These are phyloP conservation scores for Forficula auricularia DNA, from an alignment of 1,140 invertebrate species.

Conservation along the genomic window DNA sequence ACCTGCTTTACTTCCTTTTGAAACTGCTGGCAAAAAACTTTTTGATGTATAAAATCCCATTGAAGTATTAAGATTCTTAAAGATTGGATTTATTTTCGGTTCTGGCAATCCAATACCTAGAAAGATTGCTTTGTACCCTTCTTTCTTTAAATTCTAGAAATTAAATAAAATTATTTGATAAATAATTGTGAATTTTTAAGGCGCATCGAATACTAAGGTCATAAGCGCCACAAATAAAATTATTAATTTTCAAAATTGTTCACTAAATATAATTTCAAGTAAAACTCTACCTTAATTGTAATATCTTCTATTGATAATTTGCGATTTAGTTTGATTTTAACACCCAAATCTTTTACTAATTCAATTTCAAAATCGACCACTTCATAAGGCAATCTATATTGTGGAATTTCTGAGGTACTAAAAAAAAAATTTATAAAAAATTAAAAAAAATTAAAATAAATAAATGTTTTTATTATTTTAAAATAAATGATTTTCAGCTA, in stretches of 20 bases:
- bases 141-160: conserved; percentile 41
- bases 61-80: conserved; percentile 52
- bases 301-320: conserved; percentile 47
- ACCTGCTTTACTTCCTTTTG: conserved; percentile 75
- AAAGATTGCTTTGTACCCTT: conserved; percentile 67
- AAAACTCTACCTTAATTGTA: conserved; percentile 46
- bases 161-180: conserved; percentile 7
- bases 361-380: conserved; percentile 89
- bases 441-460: background rate
- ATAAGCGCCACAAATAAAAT: no score
- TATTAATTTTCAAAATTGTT: no score
- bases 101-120: conserved; percentile 88
- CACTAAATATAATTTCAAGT: no score
- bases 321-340: conserved; percentile 56
- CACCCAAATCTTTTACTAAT: conserved; percentile 79
- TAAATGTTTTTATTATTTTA: background rate
- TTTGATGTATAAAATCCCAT: conserved; percentile 95
- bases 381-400: conserved; percentile 83
- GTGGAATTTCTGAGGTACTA: conserved; percentile 89
- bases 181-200: background rate
- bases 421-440: conserved; percentile 18
- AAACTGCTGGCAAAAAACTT: conserved; percentile 73
- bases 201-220: no score
- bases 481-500: no score
- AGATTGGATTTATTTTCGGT: conserved; percentile 64